These are phyloP conservation scores for Vespertilio murinus DNA, from an alignment of 2,797 vertebrate genomes.

Conservation along the genomic window DNA sequence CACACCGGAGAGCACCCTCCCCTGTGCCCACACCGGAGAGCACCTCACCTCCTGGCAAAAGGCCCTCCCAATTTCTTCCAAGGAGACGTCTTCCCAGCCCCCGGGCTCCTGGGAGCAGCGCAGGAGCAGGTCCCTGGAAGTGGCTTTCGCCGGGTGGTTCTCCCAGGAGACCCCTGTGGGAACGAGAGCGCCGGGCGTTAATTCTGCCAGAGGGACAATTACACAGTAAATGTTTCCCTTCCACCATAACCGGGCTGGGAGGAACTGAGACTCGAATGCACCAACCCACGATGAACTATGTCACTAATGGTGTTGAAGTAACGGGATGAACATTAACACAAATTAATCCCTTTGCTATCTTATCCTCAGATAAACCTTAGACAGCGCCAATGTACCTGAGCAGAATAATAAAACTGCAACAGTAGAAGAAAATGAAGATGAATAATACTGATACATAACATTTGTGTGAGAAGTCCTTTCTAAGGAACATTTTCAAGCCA, in stretches of 20 bases:
- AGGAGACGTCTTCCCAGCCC: slow-evolving; percentile 50
- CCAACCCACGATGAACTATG: background rate
- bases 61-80: slow-evolving; percentile 76
- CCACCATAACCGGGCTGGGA: background rate
- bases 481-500: background rate
- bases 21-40: fast-evolving
- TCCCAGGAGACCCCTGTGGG: background rate
- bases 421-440: background rate
- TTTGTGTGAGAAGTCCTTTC: background rate
- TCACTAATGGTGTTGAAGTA: background rate
- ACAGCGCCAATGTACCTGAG: background rate
- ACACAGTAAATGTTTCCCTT: background rate
- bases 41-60: slow-evolving; percentile 83
- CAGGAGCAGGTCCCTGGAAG: background rate
- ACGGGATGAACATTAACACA: background rate
- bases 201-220: background rate
- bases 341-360: background rate
- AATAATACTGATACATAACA: background rate
- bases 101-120: background rate
- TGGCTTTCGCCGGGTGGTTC: background rate
- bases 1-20: no score
- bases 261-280: background rate
- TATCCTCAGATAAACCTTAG: background rate
- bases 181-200: background rate
- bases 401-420: background rate